Conservation (phyloP, 1,140 invertebrate genomes). For the Drosophila fuyamai region DNA sequence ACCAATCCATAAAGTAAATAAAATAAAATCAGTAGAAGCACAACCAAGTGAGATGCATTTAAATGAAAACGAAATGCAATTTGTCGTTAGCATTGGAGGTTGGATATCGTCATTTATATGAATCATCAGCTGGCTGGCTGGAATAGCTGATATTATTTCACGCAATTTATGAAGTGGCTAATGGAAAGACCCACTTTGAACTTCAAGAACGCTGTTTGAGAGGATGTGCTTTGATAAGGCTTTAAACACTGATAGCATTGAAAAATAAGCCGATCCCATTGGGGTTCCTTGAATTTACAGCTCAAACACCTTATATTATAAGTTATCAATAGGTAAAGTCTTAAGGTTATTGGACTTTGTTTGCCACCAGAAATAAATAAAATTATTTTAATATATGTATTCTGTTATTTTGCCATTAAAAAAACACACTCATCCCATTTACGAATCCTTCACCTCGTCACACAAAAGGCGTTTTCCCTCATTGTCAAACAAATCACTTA, state of each 20-base stretch:
- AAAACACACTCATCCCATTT: neutral
- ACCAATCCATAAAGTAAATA: constrained; percentile 39
- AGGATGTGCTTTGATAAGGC: neutral
- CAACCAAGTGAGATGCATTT: constrained; percentile 29
- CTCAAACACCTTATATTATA: neutral
- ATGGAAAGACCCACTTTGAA: neutral
- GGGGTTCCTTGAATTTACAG: neutral
- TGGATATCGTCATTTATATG: constrained; percentile 18
- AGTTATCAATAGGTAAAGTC: neutral
- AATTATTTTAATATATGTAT: neutral
- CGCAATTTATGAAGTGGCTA: constrained; percentile 12
- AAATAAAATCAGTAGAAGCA: constrained; percentile 11
- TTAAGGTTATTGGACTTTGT: neutral
- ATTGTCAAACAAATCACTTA: constrained; percentile 28
- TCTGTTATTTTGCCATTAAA: neutral
- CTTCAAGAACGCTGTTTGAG: constrained; percentile 2
- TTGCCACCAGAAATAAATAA: neutral
- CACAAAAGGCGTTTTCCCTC: neutral
- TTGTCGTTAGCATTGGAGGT: constrained; percentile 50
- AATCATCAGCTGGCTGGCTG: constrained; percentile 25
- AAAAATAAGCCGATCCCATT: neutral
- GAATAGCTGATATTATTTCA: constrained; percentile 12
- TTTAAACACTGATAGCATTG: neutral
- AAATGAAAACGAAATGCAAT: constrained; percentile 52
- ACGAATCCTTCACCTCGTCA: constrained; percentile 4